Base-by-base conservation (phyloP, 2,888 invertebrate species). In the Agrochola macilenta region DNA sequence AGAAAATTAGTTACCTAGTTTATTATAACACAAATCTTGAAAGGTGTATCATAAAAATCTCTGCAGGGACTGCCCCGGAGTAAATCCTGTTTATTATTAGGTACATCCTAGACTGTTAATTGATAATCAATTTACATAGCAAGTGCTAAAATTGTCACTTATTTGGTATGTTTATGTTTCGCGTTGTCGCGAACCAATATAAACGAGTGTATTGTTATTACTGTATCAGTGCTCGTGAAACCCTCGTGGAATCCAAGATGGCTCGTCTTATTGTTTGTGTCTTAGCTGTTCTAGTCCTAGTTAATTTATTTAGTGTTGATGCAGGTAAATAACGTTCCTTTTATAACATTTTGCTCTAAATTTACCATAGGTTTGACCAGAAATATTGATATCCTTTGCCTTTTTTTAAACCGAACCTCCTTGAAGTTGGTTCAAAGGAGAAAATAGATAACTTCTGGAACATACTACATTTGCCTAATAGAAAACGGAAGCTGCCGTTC, bases 61-160 rank as follows among this genome's bases (percentile, higher is more conserved):
- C 17, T 54, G 26, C 8, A 39, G 60, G 35, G 54, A 66, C 17
- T 54, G 46, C 46, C 35, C 58, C 74, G 26, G 12, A 74, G 5
- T 23, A 52, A 60, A 61, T 60, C 8, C 35, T 74, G 12, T 26
- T 78, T 52, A n/a, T 14, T 46, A 43, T 9, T 46, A 7, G 7
- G 17, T 35, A 30, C 11, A 60, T 65, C 43, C 26, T 20, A 60
- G 20, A 39, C 46, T 52, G 12, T 52, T 49, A 63, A 35, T 30
- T 30, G 20, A 68, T 52, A 76, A 35, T 64, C 63, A 69, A 65
- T 79, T 76, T 64, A 64, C 69, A 69, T 14, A 63, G 43, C 57
- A 76, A 58, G 78, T 82, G 80, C 69, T 69, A 80, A 82, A 77
- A 82, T 77, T 77, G 46, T 14, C 69, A 77, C 54, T 9, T 26